These are phyloP conservation scores for Stichopus chloronotus DNA, from an alignment of 35 echinoderm and acorn worm genomes.

Conservation along the genomic window DNA sequence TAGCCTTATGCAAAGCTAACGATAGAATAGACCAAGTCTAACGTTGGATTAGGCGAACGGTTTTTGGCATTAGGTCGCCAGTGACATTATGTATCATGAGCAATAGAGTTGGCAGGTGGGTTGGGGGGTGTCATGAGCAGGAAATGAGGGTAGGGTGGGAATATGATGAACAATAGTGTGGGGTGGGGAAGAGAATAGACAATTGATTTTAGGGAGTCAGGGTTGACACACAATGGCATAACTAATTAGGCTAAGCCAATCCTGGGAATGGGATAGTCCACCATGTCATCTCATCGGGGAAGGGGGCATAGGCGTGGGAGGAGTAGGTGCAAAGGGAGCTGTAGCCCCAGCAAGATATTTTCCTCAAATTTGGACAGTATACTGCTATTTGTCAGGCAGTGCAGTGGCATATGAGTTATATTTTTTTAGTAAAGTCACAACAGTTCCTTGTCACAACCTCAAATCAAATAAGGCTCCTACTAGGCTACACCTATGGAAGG, in stretches of 20 bases:
- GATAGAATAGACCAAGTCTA: constrained; percentile 5
- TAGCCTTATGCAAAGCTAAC: constrained; percentile 18
- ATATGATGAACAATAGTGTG: constrained; percentile 26
- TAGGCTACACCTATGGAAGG: constrained; percentile 16
- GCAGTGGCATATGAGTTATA: background rate
- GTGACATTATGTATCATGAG: background rate
- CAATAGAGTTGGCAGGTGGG: constrained; percentile 10
- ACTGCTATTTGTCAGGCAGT: constrained; percentile 10
- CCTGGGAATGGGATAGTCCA: constrained; percentile 22
- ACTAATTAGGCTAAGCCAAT: constrained; percentile 10
- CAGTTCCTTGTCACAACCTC: background rate
- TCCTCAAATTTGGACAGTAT: background rate
- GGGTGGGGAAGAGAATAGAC: constrained; percentile 17
- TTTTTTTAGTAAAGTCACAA: constrained; percentile 14
- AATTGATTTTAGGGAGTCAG: constrained; percentile 21
- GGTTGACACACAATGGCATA: constrained; percentile 22
- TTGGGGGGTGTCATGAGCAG: constrained; percentile 2
- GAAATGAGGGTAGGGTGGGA: constrained; percentile 13
- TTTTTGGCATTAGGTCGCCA: background rate
- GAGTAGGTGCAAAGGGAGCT: background rate
- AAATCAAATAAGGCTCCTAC: constrained; percentile 8
- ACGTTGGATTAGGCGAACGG: background rate
- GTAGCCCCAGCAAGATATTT: constrained; percentile 12
- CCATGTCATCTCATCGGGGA: background rate
- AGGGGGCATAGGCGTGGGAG: background rate